phyloP scores from a whole-genome alignment of 2,797 vertebrate species.

The Cryptoprocta ferox region DNA sequence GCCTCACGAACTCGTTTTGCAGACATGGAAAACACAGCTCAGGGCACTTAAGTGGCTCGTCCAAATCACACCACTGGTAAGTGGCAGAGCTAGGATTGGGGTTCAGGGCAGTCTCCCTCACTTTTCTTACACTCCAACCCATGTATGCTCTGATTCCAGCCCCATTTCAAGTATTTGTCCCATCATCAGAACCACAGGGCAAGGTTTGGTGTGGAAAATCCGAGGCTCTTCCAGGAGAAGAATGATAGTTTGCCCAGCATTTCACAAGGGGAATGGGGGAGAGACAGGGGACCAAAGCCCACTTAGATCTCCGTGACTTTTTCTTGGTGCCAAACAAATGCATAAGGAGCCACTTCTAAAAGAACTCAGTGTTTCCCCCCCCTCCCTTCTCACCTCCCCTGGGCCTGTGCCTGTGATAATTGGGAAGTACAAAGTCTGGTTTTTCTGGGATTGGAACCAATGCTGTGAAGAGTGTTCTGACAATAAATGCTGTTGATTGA shows the following conservation, averaged over 20 bases:
- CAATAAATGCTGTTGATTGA: slow-evolving; percentile 68
- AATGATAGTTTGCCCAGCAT: not conserved
- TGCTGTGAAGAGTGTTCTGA: slow-evolving; percentile 49
- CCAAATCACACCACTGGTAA: not conserved
- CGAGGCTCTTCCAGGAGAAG: not conserved
- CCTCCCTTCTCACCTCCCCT: slow-evolving; percentile 67
- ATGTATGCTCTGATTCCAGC: not conserved
- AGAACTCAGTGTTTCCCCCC: slow-evolving; percentile 64
- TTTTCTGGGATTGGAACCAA: slow-evolving; percentile 77
- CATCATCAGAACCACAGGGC: not conserved
- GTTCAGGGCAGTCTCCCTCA: not conserved
- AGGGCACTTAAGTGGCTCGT: not conserved
- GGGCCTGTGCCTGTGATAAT: slow-evolving; percentile 61
- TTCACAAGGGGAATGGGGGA: not conserved
- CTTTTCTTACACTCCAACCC: not conserved
- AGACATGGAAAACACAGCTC: not conserved
- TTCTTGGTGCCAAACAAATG: slow-evolving; percentile 61
- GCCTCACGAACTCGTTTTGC: accelerated
- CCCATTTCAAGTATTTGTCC: not conserved
- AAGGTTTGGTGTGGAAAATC: not conserved
- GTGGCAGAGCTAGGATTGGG: not conserved
- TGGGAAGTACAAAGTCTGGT: slow-evolving; percentile 63
- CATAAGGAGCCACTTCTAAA: slow-evolving; percentile 72
- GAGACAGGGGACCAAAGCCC: not conserved
- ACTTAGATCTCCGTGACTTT: slow-evolving; percentile 50